Base-by-base conservation (phyloP, 2,888 invertebrate genomes). In the Meiosimyza decipiens region DNA sequence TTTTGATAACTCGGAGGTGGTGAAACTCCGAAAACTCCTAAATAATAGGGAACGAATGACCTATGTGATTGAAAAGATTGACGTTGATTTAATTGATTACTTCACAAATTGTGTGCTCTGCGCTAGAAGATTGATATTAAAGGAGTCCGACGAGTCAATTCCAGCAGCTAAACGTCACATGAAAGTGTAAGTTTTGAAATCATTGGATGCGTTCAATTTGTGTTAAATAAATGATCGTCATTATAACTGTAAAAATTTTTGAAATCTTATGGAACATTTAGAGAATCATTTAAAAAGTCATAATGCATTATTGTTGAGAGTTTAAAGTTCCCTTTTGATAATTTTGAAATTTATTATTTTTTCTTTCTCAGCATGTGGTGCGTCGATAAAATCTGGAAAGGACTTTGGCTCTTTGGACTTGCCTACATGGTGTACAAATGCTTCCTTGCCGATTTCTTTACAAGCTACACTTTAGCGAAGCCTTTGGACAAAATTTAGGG, bases 21-120 rank as follows among this genome's bases (percentile, higher is more conserved):
- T 91, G 11, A 83, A 87, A 9, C 78, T 93, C 0, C 87, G 94
- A 49, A 84, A 87, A 3, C 83, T 87, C 6, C 87, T 95, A 78
- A 95, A 94, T 81, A 88, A 89, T 0, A 88, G 87, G 71, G 95
- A 95, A 83, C 88, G 89, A 60, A 79, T 87, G 6, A 90, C 89
- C 50, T 95, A 94, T 81, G 91, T 93, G 74, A 87, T 94, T 0
- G 93, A 95, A 73, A 85, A 84, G 74, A 84, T 87, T 59, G 91
- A 91, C 77, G 83, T 97, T 81, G 91, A 96, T 83, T 91, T 96
- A 84, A 89, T 91, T 16, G 90, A 91, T 1, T 97, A 97, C 83
- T 94, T 97, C 81, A 93, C 94, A 77, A 90, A 92, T 80, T 96
- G 96, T 85, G 92, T 94, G 73, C 89, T 92, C 77, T 92, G 95